Evolutionary conservation across 2,113 vertebrate genomes (phyloP).

Genomic region (Alaudala cheleensis): DNA sequence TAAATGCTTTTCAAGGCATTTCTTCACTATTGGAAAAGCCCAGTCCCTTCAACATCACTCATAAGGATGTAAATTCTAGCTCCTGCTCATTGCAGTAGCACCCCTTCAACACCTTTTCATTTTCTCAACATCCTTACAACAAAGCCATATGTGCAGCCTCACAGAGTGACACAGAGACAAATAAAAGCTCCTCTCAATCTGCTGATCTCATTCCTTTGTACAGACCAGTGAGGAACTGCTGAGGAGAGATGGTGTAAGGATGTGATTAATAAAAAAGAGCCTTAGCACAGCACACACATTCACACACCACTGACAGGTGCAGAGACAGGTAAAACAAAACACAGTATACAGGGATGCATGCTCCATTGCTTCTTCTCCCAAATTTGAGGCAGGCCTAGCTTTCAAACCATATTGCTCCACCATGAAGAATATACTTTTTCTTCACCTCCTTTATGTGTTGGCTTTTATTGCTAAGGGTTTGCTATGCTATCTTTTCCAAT

Average conservation of each 20-base stretch:
- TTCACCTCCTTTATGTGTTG: not conserved
- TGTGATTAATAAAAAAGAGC: not conserved
- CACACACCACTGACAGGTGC: not conserved
- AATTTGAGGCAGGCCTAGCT: not conserved
- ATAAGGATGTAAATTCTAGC: rapidly evolving
- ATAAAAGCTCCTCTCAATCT: not conserved
- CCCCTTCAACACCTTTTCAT: not conserved
- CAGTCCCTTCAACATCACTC: not conserved
- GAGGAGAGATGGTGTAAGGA: not conserved
- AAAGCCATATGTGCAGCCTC: not conserved
- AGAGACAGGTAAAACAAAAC: not conserved
- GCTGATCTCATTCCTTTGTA: not conserved
- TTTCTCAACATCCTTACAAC: not conserved
- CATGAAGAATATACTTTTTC: not conserved
- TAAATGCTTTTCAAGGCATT: not conserved
- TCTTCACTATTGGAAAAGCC: not conserved
- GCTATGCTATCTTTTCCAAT: not conserved
- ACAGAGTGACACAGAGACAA: rapidly evolving
- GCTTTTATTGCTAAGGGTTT: not conserved
- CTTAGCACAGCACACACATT: not conserved
- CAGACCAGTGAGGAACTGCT: not conserved
- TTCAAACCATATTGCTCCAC: not conserved
- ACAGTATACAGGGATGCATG: not conserved
- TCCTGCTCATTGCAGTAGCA: not conserved
- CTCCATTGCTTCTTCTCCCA: not conserved